A percentile compares a stretch with the other conserved stretches of the same genome.
These are phyloP conservation scores for Caracal caracal DNA, from an alignment of 2,113 vertebrate species.

Conservation along the genomic window DNA sequence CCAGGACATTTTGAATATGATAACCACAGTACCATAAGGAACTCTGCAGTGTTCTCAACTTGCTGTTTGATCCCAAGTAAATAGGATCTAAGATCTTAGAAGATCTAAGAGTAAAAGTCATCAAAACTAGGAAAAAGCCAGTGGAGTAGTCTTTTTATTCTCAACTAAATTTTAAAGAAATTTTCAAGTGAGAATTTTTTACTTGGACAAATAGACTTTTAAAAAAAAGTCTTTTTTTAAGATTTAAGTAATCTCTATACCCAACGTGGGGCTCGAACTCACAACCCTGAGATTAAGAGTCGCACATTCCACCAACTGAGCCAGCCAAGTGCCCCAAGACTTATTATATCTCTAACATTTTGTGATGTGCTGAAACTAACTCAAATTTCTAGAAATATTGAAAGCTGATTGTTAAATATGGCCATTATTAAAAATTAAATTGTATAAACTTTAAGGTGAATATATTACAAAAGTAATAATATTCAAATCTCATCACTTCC, in stretches of 20 bases:
- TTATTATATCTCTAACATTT: neutral
- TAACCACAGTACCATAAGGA: neutral
- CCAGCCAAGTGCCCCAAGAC: neutral
- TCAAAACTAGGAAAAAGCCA: neutral
- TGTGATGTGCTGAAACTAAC: neutral
- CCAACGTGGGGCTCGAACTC: too few species aligned
- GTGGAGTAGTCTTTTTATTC: neutral
- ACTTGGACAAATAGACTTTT: neutral
- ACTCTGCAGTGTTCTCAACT: neutral
- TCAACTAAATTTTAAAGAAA: neutral
- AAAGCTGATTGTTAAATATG: neutral
- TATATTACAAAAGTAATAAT: neutral
- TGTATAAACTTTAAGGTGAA: neutral
- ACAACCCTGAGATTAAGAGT: too few species aligned
- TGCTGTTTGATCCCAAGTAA: neutral
- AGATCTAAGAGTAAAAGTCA: neutral
- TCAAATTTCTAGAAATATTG: conserved; percentile 48
- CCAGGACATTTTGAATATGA: neutral
- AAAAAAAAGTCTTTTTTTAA: too few species aligned
- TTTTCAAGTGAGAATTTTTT: conserved; percentile 14
- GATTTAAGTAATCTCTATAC: too few species aligned
- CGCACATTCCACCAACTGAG: too few species aligned
- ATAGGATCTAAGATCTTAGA: neutral
- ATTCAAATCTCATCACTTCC: neutral
- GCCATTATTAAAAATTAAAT: conserved; percentile 43